Conservation (phyloP, 2,888 invertebrate genomes). For the Agonum fuliginosum region DNA sequence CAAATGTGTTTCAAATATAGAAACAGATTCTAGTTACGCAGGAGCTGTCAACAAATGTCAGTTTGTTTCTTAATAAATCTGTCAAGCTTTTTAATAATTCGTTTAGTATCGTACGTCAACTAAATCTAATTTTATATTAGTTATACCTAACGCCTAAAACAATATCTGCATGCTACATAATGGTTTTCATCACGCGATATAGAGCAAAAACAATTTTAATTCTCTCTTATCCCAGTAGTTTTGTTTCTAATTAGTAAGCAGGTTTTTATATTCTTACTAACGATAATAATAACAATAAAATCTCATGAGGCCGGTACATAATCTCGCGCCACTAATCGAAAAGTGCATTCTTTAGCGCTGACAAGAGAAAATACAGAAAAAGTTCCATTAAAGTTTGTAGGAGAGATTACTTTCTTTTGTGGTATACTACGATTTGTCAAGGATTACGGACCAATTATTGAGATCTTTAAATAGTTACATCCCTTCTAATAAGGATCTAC, state of each 20-base stretch:
- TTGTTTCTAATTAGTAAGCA: slow-evolving; percentile 8
- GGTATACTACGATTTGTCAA: too few species aligned
- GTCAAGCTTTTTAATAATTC: slow-evolving; percentile 31
- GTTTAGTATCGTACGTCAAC: slow-evolving; percentile 7
- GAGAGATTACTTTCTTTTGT: too few species aligned
- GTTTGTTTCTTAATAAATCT: slow-evolving; percentile 16
- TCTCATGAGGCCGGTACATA: not conserved
- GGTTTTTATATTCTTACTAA: not conserved
- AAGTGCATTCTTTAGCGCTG: too few species aligned
- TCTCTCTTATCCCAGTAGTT: slow-evolving; percentile 1
- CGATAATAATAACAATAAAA: not conserved
- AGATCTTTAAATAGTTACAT: too few species aligned
- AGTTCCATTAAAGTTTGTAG: too few species aligned
- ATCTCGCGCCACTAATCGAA: too few species aligned
- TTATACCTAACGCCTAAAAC: slow-evolving; percentile 27
- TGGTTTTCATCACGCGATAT: slow-evolving; percentile 21
- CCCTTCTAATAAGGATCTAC: too few species aligned
- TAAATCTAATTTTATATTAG: slow-evolving; percentile 17
- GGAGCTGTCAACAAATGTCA: slow-evolving; percentile 20
- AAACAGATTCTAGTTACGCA: not conserved
- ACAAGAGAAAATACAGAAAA: too few species aligned
- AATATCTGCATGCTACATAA: slow-evolving; percentile 39
- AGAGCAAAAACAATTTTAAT: slow-evolving; percentile 29
- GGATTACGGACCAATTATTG: too few species aligned
- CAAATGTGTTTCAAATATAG: not conserved